phyloP scores from a whole-genome alignment of 2,888 invertebrate genomes.

The Mamestra brassicae region DNA sequence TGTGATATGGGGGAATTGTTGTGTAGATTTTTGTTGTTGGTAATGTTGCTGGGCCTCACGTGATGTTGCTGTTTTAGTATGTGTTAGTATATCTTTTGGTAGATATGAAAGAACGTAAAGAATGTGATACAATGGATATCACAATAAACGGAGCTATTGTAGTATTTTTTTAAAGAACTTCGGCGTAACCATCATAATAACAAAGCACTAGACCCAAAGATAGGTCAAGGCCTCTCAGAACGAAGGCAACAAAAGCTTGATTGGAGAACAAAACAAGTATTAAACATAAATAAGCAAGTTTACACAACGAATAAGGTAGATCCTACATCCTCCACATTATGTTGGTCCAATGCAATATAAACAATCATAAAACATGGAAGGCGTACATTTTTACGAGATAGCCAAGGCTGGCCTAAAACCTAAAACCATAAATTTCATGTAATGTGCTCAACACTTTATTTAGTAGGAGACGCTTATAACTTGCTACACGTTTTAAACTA shows the following conservation, averaged over 20 bases:
- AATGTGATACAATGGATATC: neutral
- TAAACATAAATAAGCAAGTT: neutral
- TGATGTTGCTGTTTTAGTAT: neutral
- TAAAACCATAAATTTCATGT: conserved; percentile 3
- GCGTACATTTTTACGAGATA: conserved; percentile 18
- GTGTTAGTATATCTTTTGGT: neutral
- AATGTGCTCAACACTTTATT: conserved; percentile 11
- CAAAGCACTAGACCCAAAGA: neutral
- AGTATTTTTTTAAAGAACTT: neutral
- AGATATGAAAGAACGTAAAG: neutral
- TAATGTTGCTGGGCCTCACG: neutral
- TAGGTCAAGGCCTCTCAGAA: neutral
- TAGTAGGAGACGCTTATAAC: conserved; percentile 1
- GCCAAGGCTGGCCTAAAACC: neutral
- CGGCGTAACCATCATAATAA: neutral
- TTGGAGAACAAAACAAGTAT: neutral
- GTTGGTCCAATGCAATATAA: neutral
- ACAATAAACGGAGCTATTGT: neutral
- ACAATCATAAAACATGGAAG: neutral
- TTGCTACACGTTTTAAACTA: conserved; percentile 13
- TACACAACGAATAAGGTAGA: neutral
- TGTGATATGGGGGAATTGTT: conserved; percentile 4
- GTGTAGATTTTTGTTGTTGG: conserved; percentile 10
- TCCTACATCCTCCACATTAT: neutral
- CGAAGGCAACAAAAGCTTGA: neutral